Evolutionary conservation across 2,797 vertebrate species (phyloP).

Genomic region (Pangasius larnaudii): DNA sequence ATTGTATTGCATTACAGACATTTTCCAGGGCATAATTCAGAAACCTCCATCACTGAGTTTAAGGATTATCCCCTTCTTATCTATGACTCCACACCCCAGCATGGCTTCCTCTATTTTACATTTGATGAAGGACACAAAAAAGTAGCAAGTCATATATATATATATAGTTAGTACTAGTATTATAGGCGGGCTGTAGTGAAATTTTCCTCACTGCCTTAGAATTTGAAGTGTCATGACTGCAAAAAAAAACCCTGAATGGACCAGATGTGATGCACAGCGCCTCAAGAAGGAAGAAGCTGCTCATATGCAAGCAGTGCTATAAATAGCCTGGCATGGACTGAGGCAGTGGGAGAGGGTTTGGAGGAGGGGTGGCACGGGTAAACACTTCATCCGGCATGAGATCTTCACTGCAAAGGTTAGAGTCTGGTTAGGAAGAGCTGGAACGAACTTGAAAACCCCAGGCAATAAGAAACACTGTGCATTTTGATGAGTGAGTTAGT

Average conservation of each 20-base stretch:
- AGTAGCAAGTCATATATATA: neutral
- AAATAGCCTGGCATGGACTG: conserved; percentile 41
- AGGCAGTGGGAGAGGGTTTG: conserved; percentile 19
- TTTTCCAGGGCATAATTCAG: conserved; percentile 6
- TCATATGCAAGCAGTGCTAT: conserved; percentile 47
- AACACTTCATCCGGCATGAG: conserved; percentile 49
- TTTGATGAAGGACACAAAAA: neutral
- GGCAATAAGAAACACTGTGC: conserved; percentile 49
- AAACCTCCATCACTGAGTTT: neutral
- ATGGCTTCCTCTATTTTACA: neutral
- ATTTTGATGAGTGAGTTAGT: conserved; percentile 45
- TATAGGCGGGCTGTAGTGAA: neutral
- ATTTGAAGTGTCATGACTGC: conserved; percentile 21
- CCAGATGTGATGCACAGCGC: conserved; percentile 42
- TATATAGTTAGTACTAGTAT: neutral
- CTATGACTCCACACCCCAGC: too few species aligned
- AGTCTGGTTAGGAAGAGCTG: conserved; percentile 57
- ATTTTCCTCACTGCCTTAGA: neutral
- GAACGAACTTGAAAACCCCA: conserved; percentile 56
- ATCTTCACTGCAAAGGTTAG: conserved; percentile 54
- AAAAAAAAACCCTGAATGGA: conserved; percentile 32
- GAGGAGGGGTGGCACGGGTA: conserved; percentile 27
- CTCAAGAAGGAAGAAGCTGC: conserved; percentile 26
- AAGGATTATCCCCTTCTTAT: conserved; percentile 14
- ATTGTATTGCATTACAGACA: conserved; percentile 18